phyloP scores from a whole-genome alignment of 1,140 invertebrate genomes.

The Galleria mellonella region DNA sequence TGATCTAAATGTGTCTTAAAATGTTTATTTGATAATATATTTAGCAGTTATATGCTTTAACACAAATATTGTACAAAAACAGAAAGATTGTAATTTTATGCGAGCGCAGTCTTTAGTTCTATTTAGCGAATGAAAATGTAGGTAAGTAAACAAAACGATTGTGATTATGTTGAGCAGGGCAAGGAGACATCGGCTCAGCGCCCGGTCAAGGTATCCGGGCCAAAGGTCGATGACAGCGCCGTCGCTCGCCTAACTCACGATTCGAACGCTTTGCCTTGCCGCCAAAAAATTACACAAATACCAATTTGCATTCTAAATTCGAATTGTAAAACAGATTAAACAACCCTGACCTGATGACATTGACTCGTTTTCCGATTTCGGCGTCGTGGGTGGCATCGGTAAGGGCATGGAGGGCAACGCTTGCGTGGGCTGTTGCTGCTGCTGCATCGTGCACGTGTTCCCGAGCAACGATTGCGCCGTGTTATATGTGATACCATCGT shows the following conservation, averaged over 20 bases:
- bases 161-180: conserved; percentile 31
- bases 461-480: conserved; percentile 48
- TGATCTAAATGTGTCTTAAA: too few species aligned
- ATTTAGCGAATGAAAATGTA: conserved; percentile 20
- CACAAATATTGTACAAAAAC: conserved; percentile 14
- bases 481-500: conserved; percentile 64
- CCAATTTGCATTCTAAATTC: too few species aligned
- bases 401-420: conserved; percentile 67
- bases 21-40: too few species aligned
- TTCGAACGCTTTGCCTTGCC: conserved; percentile 29
- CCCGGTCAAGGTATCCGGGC: conserved; percentile 70
- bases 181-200: conserved; percentile 51
- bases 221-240: conserved; percentile 69
- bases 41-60: too few species aligned
- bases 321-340: neutral
- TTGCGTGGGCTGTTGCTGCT: conserved; percentile 58
- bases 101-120: conserved; percentile 8
- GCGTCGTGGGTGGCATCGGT: conserved; percentile 68
- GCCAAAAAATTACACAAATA: conserved; percentile 30
- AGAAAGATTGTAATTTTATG: neutral
- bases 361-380: conserved; percentile 72
- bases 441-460: conserved; percentile 52
- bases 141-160: conserved; percentile 64
- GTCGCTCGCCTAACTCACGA: conserved; percentile 8
- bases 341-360: conserved; percentile 68